Base-by-base conservation (phyloP, 2,113 vertebrate species). In the Phodopus roborovskii region DNA sequence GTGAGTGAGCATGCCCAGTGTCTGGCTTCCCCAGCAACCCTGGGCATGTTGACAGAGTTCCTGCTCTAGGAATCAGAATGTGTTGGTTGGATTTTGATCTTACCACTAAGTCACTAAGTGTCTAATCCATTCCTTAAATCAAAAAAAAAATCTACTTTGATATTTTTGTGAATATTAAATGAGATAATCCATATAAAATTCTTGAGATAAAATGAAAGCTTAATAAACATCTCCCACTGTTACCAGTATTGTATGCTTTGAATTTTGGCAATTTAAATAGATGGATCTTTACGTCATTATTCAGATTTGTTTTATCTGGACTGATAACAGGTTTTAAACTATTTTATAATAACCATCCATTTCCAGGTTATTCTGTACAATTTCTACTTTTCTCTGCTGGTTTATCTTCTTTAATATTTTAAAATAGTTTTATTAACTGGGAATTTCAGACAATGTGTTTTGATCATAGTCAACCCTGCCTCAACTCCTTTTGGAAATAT, bases 361-460 rank as follows among this genome's bases (percentile, higher is more conserved):
- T 95, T 70, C 39, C 58, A 74, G 19, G 4, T 79, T n/a, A 17
- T 84, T 48, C 70, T 91, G 77, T 12, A 70, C 26, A 88, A 45
- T 88, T 96, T 79, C 42, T 5, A 87, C 78, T 74, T 95, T 95
- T 71, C 39, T 84, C 96, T 94, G 68, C 79, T 39, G 22, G 7
- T 39, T 82, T 39, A n/a, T 79, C 53, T 53, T 30, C 10, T 58
- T 82, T 45, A 30, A 56, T 79, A 79, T 22, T n/a, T 56, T 24
- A 22, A 36, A 56, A 15, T 56, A 79, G 36, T 56, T 79, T 53
- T 56, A 56, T 58, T 58, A n/a, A n/a, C 78, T 81, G 53, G n/a
- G 78, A 81, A 81, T 56, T 56, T 56, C 78, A 56, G 50, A 22
- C 50, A 50, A 77, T 78, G 45, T 78, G 75, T 36, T 53, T 79